Conservation (phyloP, 2,888 invertebrate genomes). For the Camptogramma bilineatum region DNA sequence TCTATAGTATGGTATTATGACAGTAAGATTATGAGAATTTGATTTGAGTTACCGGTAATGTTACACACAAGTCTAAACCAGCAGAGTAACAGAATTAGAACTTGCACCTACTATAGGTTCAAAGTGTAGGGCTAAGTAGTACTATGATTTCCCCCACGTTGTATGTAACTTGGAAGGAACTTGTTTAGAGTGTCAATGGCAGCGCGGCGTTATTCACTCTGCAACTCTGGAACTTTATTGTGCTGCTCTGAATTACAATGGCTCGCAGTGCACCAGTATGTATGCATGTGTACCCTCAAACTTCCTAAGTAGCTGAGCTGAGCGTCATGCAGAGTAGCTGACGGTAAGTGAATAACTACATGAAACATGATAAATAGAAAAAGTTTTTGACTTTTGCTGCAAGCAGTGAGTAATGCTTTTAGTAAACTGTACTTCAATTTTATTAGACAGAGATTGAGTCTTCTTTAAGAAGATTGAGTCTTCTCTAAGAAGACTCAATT, state of each 20-base stretch:
- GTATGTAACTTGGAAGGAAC: conserved; percentile 56
- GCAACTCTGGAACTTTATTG: conserved; percentile 56
- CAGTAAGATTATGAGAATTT: no score
- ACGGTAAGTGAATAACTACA: conserved; percentile 45
- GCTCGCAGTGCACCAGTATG: conserved; percentile 47
- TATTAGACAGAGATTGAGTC: background rate
- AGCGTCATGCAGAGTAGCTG: conserved; percentile 43
- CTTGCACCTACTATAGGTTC: background rate
- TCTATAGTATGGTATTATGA: no score
- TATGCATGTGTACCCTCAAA: conserved; percentile 47
- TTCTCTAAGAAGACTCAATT: no score
- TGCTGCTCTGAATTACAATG: conserved; percentile 56
- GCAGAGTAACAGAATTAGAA: background rate
- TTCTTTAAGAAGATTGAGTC: background rate
- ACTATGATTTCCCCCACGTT: conserved; percentile 21
- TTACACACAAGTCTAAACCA: background rate
- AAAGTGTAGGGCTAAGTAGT: background rate
- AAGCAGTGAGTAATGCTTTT: conserved; percentile 30
- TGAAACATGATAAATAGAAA: conserved; percentile 44
- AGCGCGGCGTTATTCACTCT: conserved; percentile 58
- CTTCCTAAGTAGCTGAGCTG: conserved; percentile 45
- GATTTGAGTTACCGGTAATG: no score
- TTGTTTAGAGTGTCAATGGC: conserved; percentile 68
- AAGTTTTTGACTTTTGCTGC: conserved; percentile 36
- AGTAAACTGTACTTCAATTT: conserved; percentile 21